Percentiles rank a stretch among this genome's conserved stretches.
These are phyloP conservation scores for Papilio glaucus DNA, from an alignment of 1,140 invertebrate species.

Conservation along the genomic window DNA sequence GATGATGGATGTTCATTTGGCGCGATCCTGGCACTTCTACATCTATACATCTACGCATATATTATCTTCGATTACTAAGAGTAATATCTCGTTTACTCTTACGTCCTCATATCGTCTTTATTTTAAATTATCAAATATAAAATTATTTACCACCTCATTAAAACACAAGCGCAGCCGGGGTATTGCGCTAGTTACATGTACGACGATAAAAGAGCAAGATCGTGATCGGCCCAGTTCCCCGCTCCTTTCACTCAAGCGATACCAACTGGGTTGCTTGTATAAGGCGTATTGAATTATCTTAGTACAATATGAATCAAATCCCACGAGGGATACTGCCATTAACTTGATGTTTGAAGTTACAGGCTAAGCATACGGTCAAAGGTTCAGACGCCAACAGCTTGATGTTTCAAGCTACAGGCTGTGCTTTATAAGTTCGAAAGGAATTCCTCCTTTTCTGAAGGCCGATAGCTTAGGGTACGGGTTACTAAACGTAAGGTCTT, in stretches of 20 bases:
- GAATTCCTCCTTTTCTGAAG: too few species aligned
- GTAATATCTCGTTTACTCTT: too few species aligned
- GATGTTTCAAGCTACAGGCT: background rate
- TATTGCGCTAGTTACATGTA: background rate
- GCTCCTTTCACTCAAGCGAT: slow-evolving; percentile 7
- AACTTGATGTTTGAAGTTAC: too few species aligned
- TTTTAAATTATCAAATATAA: too few species aligned
- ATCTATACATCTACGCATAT: too few species aligned
- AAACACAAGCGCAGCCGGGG: background rate
- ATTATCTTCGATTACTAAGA: too few species aligned
- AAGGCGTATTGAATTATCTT: background rate
- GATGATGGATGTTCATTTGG: too few species aligned
- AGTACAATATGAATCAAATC: background rate
- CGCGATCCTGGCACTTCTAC: too few species aligned
- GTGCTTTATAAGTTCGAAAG: too few species aligned
- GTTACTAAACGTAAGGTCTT: background rate
- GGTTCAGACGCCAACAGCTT: background rate
- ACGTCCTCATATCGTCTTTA: too few species aligned
- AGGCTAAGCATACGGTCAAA: background rate
- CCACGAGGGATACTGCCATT: background rate
- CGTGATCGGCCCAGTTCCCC: slow-evolving; percentile 19
- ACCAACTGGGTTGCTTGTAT: slow-evolving; percentile 8
- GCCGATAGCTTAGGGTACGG: too few species aligned
- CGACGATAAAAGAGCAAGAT: background rate
- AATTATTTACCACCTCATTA: background rate